Evolutionary conservation across 2,888 invertebrate species (phyloP).

Genomic region (Tipula helvola): DNA sequence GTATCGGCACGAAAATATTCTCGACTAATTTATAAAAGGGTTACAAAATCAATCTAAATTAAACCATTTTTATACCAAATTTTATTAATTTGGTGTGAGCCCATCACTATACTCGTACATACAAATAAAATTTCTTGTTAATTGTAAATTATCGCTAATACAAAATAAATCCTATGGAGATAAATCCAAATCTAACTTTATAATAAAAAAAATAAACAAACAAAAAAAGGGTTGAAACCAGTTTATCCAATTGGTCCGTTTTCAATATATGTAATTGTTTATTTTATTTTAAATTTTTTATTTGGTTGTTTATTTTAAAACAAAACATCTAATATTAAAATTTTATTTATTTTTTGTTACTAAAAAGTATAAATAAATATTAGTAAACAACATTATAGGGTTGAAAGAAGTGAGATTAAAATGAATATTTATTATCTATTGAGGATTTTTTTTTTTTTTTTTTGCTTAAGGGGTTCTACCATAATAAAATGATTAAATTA

Average conservation of each 20-base stretch:
- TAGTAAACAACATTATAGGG: not conserved
- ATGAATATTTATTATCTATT: not conserved
- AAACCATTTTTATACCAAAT: not conserved
- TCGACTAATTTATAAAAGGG: not conserved
- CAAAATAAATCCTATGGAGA: not conserved
- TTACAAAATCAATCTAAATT: not conserved
- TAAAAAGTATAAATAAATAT: not conserved
- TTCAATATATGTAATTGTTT: not conserved
- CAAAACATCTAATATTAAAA: not conserved
- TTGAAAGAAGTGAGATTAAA: slow-evolving; percentile 4
- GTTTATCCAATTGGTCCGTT: not conserved
- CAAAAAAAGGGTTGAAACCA: not conserved
- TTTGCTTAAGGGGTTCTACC: not conserved
- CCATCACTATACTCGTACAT: not conserved
- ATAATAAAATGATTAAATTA: not conserved
- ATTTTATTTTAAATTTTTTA: not conserved
- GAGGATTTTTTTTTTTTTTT: not conserved
- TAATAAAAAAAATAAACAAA: too few relatives aligned
- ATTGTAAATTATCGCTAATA: not conserved
- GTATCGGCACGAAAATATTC: not conserved
- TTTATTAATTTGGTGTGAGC: not conserved
- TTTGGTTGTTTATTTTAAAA: not conserved
- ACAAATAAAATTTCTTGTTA: not conserved
- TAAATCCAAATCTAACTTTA: not conserved
- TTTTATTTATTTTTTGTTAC: not conserved